Conservation (phyloP, 2,113 vertebrate species). For the Equus przewalskii region DNA sequence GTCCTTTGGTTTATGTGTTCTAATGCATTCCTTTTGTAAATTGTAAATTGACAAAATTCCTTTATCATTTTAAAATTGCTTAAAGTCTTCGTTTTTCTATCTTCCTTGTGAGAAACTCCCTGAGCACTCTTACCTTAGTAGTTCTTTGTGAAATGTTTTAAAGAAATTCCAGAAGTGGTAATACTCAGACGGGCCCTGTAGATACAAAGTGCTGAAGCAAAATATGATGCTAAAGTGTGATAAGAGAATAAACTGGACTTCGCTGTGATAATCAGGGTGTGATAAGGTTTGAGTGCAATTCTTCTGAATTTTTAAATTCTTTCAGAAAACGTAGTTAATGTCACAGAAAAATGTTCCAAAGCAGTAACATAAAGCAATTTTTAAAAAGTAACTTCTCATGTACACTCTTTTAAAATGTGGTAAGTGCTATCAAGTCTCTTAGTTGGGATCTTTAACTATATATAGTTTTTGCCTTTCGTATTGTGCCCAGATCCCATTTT, state of each 20-base stretch:
- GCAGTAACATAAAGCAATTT: neutral
- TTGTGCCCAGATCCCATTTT: neutral
- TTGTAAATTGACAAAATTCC: neutral
- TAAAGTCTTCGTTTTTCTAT: neutral
- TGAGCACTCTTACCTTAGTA: neutral
- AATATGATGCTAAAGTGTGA: neutral
- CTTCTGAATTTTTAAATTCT: neutral
- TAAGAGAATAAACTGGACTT: neutral
- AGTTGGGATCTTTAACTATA: neutral
- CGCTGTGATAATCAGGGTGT: neutral
- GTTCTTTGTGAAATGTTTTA: conserved; percentile 33
- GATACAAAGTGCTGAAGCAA: neutral
- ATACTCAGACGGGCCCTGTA: neutral
- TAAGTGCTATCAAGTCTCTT: neutral
- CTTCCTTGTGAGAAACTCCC: neutral
- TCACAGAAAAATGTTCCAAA: conserved; percentile 19
- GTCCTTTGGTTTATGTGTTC: neutral
- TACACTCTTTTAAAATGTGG: neutral
- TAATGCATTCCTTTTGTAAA: neutral
- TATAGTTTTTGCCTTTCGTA: neutral
- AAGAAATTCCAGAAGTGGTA: neutral
- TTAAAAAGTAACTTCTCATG: neutral
- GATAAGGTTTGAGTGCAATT: neutral
- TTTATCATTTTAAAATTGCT: neutral
- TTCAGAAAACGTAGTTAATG: neutral